Evolutionary conservation across 2,888 invertebrate species (phyloP), one percentile per base, ranked within the genome.

Genomic region (Drosophila phalerata): DNA sequence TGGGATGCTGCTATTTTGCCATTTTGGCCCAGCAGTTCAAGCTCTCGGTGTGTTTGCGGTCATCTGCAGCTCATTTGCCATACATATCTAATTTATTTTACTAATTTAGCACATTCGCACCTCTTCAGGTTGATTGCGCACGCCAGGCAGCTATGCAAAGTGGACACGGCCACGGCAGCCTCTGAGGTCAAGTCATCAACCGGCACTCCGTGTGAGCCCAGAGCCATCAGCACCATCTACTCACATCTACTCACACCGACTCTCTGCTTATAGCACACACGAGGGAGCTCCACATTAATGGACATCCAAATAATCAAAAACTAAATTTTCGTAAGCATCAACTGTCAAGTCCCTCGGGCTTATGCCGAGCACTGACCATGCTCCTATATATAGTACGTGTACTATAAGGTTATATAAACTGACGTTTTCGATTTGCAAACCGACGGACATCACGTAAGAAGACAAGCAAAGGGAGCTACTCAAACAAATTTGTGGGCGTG

Each of bases 271-370:
- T 42, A 72, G 68, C 53, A 64, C 75, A 67, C 89, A 72, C 78
- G n/a, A 49, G 85, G 85, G 88, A 78, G 48, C 69, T 58, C 65
- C 72, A 77, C 85, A 86, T 89, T 89, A 89, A 86, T 89, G 89
- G 77, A 89, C 86, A 86, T 76, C 77, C 71, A 82, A 77, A 85
- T 89, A 86, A 86, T 86, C 89, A 89, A 88, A 85, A 82, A 88
- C 85, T 77, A 82, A 80, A 82, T 76, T 81, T 85, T 80, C 73
- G 64, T 69, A 30, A 48, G 69, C 48, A 65, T 38, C 63, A 68
- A 61, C 57, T 63, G 61, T 55, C 60, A 49, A 52, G 58, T 81
- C 77, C 77, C 80, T 48, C 15, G 77, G 80, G 84, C 15, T 52
- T 38, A 55, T 40, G 19, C 32, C 37, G 19, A 15, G 19, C 45